Base-by-base conservation (phyloP, 35 echinoderm and acorn worm genomes). In the Ophiothrix spiculata region DNA sequence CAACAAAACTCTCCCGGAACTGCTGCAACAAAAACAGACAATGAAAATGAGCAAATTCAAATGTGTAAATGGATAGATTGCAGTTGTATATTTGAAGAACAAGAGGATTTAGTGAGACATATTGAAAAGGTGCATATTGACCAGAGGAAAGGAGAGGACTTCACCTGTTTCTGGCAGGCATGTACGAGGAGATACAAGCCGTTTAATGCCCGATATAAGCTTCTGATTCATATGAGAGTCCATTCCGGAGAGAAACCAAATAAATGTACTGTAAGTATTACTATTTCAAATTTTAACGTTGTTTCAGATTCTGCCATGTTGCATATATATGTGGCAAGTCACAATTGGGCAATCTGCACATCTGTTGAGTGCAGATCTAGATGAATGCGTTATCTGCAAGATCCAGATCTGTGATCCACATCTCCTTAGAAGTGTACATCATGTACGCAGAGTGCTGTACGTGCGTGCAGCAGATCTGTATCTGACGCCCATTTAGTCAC, bases 61-160 rank as follows among this genome's bases (percentile, higher is more conserved):
- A 84, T 92, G 16, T 99, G 96, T 69, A 82, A 83, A 17, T 99
- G 96, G 96, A 99, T 99, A 37, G 96, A 99, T 49, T 99, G 96
- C 56, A 99, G 91, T 36, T 86, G 86, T 8, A 75, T 91, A 36
- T 99, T 99, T 75, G 92, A 99, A 31, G 92, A 94, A 28, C 96
- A 99, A 56, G 96, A 99, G 33, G 96, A 99, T 40, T 89, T 94
- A 12, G 96, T 99, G 28, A 80, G 96, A 56, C 96, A 99, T 80
- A 99, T 99, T n/a, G 96, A 99, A 86, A 99, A 99, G 84, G 96
- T 99, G 14, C 96, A 99, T 76, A 99, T 99, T 36, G 96, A 99
- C 84, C 96, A 99, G 83, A 54, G 96, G 33, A 99, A 99, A 74
- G 96, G 96, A 34, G 96, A 99, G 63, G 96, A 99, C 49, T 99